These are phyloP conservation scores for Matsumurasca onukii DNA, from an alignment of 1,140 invertebrate species.

Conservation along the genomic window DNA sequence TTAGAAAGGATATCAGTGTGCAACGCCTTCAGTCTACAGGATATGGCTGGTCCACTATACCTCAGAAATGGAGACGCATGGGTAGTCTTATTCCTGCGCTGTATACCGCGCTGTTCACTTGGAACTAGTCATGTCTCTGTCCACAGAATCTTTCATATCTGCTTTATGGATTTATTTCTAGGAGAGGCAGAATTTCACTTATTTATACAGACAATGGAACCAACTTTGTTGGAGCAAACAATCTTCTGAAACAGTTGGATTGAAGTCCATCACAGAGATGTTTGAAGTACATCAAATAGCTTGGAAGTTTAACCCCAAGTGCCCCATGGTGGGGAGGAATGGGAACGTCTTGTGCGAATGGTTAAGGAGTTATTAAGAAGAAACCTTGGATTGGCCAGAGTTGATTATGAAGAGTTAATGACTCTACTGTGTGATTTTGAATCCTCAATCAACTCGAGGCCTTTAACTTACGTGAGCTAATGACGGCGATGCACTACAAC, in stretches of 20 bases:
- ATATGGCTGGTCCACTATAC: no score
- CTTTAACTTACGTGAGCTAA: conserved; percentile 42
- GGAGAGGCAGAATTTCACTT: conserved; percentile 2
- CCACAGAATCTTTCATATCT: conserved; percentile 1
- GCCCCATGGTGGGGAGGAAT: conserved; percentile 47
- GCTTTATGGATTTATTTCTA: background rate
- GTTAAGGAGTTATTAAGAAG: conserved; percentile 39
- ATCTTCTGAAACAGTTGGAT: background rate
- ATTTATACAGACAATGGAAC: conserved; percentile 6
- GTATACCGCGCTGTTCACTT: no score
- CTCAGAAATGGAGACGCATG: no score
- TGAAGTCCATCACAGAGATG: background rate
- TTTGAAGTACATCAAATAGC: conserved; percentile 31
- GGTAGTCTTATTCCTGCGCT: no score
- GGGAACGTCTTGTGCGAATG: conserved; percentile 43
- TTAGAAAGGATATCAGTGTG: background rate
- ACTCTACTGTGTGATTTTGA: conserved; percentile 39
- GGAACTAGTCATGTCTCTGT: no score
- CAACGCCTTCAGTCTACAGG: background rate
- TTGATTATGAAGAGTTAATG: conserved; percentile 40
- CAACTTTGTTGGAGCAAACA: background rate
- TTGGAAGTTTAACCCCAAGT: conserved; percentile 44
- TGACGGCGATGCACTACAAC: no score
- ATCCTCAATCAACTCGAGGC: conserved; percentile 38
- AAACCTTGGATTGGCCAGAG: conserved; percentile 35